Evolutionary conservation across 2,797 vertebrate species (phyloP), one percentile per base, ranked within the genome.

Genomic region (Enteromius radiatus): DNA sequence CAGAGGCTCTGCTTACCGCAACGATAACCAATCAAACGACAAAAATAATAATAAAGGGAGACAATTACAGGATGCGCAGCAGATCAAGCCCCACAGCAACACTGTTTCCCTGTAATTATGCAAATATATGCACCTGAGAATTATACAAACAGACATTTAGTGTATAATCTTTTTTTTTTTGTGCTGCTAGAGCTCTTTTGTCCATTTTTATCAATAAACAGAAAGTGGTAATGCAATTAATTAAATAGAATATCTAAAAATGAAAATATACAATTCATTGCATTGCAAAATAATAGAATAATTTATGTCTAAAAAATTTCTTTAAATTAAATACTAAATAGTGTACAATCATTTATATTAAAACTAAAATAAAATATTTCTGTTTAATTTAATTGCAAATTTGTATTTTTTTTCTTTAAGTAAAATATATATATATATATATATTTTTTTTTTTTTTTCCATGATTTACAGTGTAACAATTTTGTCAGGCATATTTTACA

Each of bases 121-220:
- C 28, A 77, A 69, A 77, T 83, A 19, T 14, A 61, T 77, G 64
- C 28, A 5, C 38, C 14, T 3, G 12, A 61, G 3, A 77, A 76
- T 23, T 47, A 69, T 68, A 65, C 49, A 79, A 31, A 45, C 31
- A 15, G 28, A 3, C 4, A 31, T 33, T 2, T 28, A 15, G 36
- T 43, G 78, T 59, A 15, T 15, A 45, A 36, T 59, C 43, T 61
- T 28, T 71, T 17, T 63, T 31, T 31, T 31, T 1, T 12, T 23
- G 17, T 36, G 28, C 14, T 11, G 19, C 19, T 61, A 21, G 31
- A 38, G 9, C 5, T 31, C 12, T 47, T 65, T 52, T 52, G 19
- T 33, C 8, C 41, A 52, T 14, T 11, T 15, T 1, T 70, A 69
- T 15, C 12, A 69, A 15, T 8, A 26, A 0, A n/a, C 2, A 2